These are phyloP conservation scores for Ianthella basta DNA, from an alignment of 37 sponge, comb jelly and placozoan species.

Conservation along the genomic window DNA sequence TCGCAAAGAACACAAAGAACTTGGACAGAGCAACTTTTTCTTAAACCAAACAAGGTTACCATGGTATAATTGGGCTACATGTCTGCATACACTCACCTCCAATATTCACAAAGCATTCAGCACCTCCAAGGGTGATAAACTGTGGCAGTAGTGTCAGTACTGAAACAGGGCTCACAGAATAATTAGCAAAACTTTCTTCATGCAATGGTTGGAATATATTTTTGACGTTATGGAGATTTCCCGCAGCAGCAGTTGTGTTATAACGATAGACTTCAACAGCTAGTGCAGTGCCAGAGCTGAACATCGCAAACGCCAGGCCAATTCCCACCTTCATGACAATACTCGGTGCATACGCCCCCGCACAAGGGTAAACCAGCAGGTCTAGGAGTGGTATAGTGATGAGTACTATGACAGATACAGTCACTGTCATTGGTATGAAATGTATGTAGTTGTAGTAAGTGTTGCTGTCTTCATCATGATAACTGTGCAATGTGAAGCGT, in stretches of 20 bases:
- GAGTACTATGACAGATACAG: background rate
- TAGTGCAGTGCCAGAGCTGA: background rate
- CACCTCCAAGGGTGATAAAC: background rate
- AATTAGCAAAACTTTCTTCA: background rate
- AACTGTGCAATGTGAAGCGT: no score
- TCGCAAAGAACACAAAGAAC: no score
- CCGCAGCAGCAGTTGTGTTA: background rate
- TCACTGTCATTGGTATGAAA: background rate
- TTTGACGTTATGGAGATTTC: background rate
- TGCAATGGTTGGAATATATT: background rate
- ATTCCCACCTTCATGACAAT: conserved; percentile 14
- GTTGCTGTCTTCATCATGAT: background rate
- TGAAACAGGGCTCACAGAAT: background rate
- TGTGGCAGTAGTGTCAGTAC: background rate
- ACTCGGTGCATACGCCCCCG: conserved; percentile 8
- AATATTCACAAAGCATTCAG: conserved; percentile 11
- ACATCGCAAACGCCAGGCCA: background rate
- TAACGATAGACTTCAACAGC: background rate
- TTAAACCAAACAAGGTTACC: no score
- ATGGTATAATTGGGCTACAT: no score
- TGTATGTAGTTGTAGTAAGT: background rate
- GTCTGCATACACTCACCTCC: conserved; percentile 7
- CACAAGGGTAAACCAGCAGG: conserved; percentile 12
- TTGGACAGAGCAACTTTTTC: no score
- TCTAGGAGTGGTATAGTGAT: conserved; percentile 8